Evolutionary conservation across 2,113 vertebrate genomes (phyloP), one percentile per base, ranked within the genome.

Genomic region (Phylloscopus whistleri): DNA sequence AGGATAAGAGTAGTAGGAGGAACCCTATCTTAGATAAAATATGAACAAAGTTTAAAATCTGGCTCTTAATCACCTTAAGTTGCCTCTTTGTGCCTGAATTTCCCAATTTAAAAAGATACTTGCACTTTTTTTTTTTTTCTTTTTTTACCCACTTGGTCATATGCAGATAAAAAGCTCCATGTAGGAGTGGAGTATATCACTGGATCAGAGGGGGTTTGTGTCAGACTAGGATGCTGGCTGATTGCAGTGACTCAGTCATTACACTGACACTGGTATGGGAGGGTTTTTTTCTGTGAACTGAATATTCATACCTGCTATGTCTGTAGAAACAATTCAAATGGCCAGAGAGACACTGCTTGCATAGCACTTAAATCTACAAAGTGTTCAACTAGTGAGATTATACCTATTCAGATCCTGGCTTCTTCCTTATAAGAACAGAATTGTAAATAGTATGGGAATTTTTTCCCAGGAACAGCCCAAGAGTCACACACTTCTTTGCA

Each of bases 161-260:
- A 37, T 10, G 33, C 23, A 73, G 90, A 60, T 60, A 30, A 48
- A 84, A 88, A 72, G 44, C 44, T 84, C 64, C 26, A 11, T 49
- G 41, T 82, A 31, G 74, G 73, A 92, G 68, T 37, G 52, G 13
- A 78, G 30, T 37, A 0, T 60, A 17, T 85, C 60, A 64, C 56
- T 52, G 56, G 60, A 68, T 19, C 68, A 84, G 76, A 85, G 85
- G n/a, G 31, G 68, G 72, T 96, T 82, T 69, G 4, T 75, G n/a
- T n/a, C 77, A 72, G 49, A 28, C 85, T 58, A 13, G 64, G 68
- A 60, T 70, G 48, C 24, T 81, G 49, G 16, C 56, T 93, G 49
- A 37, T 49, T 53, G 31, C 37, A 72, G 37, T 95, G 90, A 90
- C 83, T 95, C 92, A 66, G 51, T 79, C 48, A 49, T 56, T 90